Percentiles rank a stretch among this genome's conserved stretches.
phyloP scores from a whole-genome alignment of 2,888 invertebrate genomes.

The Ditylenchus weischeri region DNA sequence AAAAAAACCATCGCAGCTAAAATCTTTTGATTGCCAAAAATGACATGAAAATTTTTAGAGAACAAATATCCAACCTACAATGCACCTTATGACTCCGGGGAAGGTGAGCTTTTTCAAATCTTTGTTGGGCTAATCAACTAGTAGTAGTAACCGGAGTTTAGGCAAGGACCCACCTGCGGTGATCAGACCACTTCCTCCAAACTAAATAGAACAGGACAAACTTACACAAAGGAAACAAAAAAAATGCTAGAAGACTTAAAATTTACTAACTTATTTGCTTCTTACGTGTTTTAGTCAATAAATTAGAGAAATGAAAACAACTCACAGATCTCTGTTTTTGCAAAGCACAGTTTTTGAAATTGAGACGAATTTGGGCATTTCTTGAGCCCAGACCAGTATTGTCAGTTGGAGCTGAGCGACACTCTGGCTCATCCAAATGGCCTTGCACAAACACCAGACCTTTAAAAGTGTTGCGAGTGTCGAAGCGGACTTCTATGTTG shows the following conservation, averaged over 20 bases:
- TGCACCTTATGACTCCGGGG: no score
- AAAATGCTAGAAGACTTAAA: not conserved
- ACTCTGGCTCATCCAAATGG: constrained; percentile 46
- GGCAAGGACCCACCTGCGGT: constrained; percentile 18
- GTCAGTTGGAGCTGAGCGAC: constrained; percentile 40
- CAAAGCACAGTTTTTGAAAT: constrained; percentile 50
- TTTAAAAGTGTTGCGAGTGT: constrained; percentile 48
- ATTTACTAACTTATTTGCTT: no score
- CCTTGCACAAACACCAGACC: constrained; percentile 54
- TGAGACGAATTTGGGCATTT: constrained; percentile 44
- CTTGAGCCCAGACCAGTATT: constrained; percentile 22
- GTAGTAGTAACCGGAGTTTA: no score
- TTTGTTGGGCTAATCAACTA: no score
- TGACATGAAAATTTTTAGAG: no score
- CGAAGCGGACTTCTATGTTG: constrained; percentile 51
- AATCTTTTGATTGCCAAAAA: no score
- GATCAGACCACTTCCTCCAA: constrained; percentile 13
- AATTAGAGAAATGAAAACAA: constrained; percentile 9
- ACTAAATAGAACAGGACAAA: not conserved
- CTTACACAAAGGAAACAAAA: constrained; percentile 8
- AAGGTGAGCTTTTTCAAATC: no score
- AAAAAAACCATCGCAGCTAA: no score
- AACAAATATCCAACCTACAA: no score
- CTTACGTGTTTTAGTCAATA: not conserved
- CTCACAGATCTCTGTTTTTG: constrained; percentile 46